phyloP scores from a whole-genome alignment of 2,888 invertebrate genomes.

The Cancer borealis region DNA sequence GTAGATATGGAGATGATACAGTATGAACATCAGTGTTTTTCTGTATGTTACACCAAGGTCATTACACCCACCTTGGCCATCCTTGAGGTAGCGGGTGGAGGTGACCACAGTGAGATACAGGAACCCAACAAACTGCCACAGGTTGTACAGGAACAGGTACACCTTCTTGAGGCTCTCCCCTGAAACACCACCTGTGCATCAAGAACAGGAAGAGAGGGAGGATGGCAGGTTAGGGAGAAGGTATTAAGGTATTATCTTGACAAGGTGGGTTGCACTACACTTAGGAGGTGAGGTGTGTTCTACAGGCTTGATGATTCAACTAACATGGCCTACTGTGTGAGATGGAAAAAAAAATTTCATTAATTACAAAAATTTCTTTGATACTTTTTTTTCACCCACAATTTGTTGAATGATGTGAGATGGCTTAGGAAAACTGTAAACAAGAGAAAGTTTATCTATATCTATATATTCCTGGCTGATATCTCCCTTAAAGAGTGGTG shows the following conservation, averaged over 20 bases:
- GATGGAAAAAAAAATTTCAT: not conserved
- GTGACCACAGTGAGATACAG: constrained; percentile 88
- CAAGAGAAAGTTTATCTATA: not conserved
- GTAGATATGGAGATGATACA: no score
- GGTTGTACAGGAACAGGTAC: constrained; percentile 92
- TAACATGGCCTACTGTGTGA: not conserved
- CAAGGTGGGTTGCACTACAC: not conserved
- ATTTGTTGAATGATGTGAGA: not conserved
- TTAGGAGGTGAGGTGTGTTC: not conserved
- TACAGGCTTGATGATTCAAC: no score
- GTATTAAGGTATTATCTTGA: not conserved
- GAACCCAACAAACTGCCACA: constrained; percentile 93
- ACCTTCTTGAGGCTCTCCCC: constrained; percentile 87
- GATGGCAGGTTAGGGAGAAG: constrained; percentile 10
- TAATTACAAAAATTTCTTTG: not conserved
- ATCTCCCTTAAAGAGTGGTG: no score
- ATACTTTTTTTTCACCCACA: not conserved
- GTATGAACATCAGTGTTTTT: no score
- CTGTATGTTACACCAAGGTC: no score
- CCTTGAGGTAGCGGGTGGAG: constrained; percentile 86
- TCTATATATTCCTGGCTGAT: no score
- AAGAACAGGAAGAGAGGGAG: constrained; percentile 26
- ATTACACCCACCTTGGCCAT: constrained; percentile 84
- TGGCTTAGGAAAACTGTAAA: not conserved
- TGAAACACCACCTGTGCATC: constrained; percentile 65